These are phyloP conservation scores for Benthosema pterotum DNA, from an alignment of 2,797 vertebrate genomes.

Conservation along the genomic window DNA sequence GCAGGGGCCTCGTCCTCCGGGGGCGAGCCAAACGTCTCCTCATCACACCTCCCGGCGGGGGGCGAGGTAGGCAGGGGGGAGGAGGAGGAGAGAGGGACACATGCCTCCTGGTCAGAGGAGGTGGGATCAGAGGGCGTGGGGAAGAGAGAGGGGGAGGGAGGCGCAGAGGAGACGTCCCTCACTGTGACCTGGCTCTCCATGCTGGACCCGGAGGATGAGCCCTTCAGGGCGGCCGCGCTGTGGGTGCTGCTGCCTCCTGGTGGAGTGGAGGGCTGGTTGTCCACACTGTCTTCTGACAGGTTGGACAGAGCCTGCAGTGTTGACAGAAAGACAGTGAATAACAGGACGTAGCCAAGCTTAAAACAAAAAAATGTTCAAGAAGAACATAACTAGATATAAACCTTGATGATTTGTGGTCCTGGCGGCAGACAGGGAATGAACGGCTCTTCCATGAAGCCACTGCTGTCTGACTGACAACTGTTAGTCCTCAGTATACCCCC, in stretches of 20 bases:
- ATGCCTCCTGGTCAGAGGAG: too few species aligned
- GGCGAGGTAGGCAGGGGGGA: background rate
- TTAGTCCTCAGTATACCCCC: slow-evolving; percentile 72
- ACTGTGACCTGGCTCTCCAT: background rate
- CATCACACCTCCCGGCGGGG: background rate
- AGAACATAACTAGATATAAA: slow-evolving; percentile 16
- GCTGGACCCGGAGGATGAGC: slow-evolving; percentile 15
- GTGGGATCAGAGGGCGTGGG: background rate
- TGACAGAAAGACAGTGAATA: slow-evolving; percentile 16
- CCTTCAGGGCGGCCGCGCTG: slow-evolving; percentile 32
- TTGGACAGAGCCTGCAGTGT: slow-evolving; percentile 60
- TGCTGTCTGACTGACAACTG: slow-evolving; percentile 87
- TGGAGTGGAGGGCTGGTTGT: slow-evolving; percentile 43
- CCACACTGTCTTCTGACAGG: slow-evolving; percentile 41
- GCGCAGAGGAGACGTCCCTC: slow-evolving; percentile 3
- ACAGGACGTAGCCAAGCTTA: background rate
- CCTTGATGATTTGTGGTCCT: slow-evolving; percentile 70
- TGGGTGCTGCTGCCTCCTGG: slow-evolving; percentile 39
- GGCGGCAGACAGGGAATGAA: slow-evolving; percentile 56
- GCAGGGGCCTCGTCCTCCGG: background rate
- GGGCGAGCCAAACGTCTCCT: too few species aligned
- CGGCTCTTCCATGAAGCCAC: slow-evolving; percentile 85
- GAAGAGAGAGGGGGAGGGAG: background rate
- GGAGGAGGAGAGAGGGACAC: background rate
- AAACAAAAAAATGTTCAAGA: too few species aligned